Conservation (phyloP, 2,888 invertebrate species). For the Athalia rosae region DNA sequence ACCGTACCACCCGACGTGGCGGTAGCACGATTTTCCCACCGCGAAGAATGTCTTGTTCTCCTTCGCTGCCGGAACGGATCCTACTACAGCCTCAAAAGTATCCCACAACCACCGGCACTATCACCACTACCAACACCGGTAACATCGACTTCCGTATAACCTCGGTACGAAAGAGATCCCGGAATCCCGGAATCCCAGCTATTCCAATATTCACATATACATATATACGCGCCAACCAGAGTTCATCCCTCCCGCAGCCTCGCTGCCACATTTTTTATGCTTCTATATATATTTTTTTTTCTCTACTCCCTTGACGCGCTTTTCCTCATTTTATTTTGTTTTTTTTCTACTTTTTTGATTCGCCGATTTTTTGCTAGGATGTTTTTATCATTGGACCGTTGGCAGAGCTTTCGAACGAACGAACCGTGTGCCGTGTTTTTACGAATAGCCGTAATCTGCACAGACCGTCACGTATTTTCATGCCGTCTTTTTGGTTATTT, state of each 20-base stretch:
- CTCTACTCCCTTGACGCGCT: constrained; percentile 32
- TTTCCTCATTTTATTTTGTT: constrained; percentile 38
- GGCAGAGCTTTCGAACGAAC: neutral
- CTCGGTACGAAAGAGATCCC: constrained; percentile 48
- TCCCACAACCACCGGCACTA: constrained; percentile 47
- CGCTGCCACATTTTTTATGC: constrained; percentile 26
- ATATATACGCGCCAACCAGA: constrained; percentile 56
- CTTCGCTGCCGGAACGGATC: constrained; percentile 49
- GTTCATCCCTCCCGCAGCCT: constrained; percentile 24
- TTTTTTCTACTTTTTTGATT: neutral
- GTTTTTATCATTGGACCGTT: constrained; percentile 56
- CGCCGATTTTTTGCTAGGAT: constrained; percentile 46
- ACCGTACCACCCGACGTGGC: neutral
- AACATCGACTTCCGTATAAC: constrained; percentile 27
- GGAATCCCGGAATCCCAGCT: constrained; percentile 63
- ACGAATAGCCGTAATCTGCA: constrained; percentile 22
- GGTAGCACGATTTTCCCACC: constrained; percentile 47
- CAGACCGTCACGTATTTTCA: neutral
- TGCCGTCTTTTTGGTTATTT: neutral
- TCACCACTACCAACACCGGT: constrained; percentile 49
- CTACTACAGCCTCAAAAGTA: constrained; percentile 57
- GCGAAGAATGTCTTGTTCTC: constrained; percentile 65
- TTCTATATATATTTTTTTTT: constrained; percentile 36
- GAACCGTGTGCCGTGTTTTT: neutral
- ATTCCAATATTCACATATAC: constrained; percentile 69